Conservation (phyloP, 2,888 invertebrate species). For the Spisula subtruncata region DNA sequence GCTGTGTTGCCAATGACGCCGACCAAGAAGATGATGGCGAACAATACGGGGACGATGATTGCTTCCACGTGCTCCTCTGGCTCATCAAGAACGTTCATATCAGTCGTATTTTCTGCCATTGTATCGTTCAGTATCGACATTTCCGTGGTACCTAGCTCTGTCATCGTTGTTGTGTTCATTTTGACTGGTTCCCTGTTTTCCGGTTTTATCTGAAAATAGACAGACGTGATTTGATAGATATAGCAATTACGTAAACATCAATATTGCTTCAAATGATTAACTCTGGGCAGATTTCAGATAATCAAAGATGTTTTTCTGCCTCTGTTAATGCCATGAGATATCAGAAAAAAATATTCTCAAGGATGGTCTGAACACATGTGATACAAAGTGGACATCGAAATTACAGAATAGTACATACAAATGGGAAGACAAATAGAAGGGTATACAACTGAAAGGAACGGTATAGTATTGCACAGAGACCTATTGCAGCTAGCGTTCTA, state of each 20-base stretch:
- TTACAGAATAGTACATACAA: too few species aligned
- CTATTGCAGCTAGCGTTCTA: too few species aligned
- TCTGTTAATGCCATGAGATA: background rate
- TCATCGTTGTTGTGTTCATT: background rate
- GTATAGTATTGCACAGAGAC: too few species aligned
- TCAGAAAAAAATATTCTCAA: background rate
- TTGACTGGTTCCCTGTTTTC: background rate
- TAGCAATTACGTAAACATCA: constrained; percentile 5
- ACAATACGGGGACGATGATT: constrained; percentile 94
- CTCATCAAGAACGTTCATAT: constrained; percentile 9
- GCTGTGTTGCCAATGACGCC: constrained; percentile 95
- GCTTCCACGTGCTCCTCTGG: constrained; percentile 87
- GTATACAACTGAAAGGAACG: too few species aligned
- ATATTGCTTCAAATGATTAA: background rate
- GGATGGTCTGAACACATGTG: too few species aligned
- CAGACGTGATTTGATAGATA: background rate
- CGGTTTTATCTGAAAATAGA: background rate
- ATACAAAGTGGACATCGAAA: too few species aligned
- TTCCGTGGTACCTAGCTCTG: background rate
- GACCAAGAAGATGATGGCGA: constrained; percentile 93
- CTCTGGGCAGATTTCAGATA: background rate
- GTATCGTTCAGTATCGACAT: background rate
- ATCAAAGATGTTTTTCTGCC: background rate
- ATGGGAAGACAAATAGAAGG: too few species aligned
- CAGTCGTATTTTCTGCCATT: constrained; percentile 25